Conservation (phyloP, 2,888 invertebrate species). For the Furcula furcula region DNA sequence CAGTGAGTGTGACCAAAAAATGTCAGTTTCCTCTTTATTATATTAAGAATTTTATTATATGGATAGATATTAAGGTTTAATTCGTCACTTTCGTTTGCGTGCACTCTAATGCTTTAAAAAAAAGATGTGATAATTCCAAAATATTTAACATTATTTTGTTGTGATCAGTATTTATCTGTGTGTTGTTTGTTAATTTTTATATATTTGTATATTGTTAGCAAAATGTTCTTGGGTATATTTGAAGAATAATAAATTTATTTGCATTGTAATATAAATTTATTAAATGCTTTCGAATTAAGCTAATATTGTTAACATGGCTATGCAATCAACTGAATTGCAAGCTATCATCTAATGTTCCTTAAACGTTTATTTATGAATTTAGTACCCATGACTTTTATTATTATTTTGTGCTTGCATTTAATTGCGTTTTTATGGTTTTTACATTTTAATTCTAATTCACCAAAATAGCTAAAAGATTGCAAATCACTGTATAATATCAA, state of each 20-base stretch:
- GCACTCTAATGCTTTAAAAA: slow-evolving; percentile 33
- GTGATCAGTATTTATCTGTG: slow-evolving; percentile 32
- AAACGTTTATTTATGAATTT: slow-evolving; percentile 9
- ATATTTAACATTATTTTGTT: slow-evolving; percentile 36
- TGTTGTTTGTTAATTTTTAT: slow-evolving; percentile 45
- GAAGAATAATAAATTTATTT: too few species aligned
- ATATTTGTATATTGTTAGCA: too few species aligned
- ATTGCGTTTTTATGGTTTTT: slow-evolving; percentile 4
- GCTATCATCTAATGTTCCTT: too few species aligned
- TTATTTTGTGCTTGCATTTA: slow-evolving; percentile 25
- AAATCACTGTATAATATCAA: too few species aligned
- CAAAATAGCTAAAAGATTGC: too few species aligned
- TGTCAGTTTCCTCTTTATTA: slow-evolving; percentile 15
- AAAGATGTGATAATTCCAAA: slow-evolving; percentile 61
- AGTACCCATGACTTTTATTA: slow-evolving; percentile 19
- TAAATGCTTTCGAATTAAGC: too few species aligned
- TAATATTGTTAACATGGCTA: too few species aligned
- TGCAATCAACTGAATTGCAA: too few species aligned
- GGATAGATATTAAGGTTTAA: slow-evolving; percentile 14
- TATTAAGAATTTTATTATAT: slow-evolving; percentile 11
- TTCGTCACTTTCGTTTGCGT: slow-evolving; percentile 30
- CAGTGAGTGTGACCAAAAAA: slow-evolving; percentile 37
- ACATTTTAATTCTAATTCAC: too few species aligned
- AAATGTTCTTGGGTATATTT: too few species aligned
- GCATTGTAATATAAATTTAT: too few species aligned